These are phyloP conservation scores for Osmoderma eremita DNA, from an alignment of 2,888 invertebrate genomes.

Conservation along the genomic window DNA sequence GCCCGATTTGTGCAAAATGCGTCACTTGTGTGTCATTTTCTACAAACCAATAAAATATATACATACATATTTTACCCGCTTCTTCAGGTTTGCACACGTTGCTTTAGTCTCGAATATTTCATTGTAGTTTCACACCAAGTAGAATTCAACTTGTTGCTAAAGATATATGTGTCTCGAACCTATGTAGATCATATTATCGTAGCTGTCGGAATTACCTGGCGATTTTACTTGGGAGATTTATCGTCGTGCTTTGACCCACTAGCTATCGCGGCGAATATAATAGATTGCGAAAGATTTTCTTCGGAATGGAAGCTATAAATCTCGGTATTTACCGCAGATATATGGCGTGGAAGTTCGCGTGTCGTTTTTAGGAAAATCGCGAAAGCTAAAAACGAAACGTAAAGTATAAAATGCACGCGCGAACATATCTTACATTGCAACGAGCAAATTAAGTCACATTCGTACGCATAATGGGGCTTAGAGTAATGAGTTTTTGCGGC, in stretches of 20 bases:
- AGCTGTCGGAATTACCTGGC: constrained; percentile 24
- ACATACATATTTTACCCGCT: too few species aligned
- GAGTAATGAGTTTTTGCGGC: constrained; percentile 52
- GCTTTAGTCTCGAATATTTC: constrained; percentile 12
- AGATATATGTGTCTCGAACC: constrained; percentile 18
- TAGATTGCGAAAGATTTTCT: constrained; percentile 27
- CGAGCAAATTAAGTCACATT: constrained; percentile 16
- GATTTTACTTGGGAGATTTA: constrained; percentile 29
- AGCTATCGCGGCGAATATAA: constrained; percentile 19
- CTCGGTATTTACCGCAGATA: constrained; percentile 17
- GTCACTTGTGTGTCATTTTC: too few species aligned
- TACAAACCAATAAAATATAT: too few species aligned
- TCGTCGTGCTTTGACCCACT: constrained; percentile 29
- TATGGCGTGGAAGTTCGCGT: constrained; percentile 15
- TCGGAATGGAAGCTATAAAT: constrained; percentile 24
- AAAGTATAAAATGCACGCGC: too few species aligned
- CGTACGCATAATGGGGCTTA: constrained; percentile 52
- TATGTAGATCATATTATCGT: constrained; percentile 23
- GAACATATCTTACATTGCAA: too few species aligned
- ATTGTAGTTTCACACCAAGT: constrained; percentile 5
- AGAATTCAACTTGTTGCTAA: constrained; percentile 1
- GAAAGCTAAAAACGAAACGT: too few species aligned
- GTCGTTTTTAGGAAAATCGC: background rate
- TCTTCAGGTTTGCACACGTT: too few species aligned
- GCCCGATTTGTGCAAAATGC: too few species aligned